These are phyloP conservation scores for Sinocyclocheilus maitianheensis DNA, from an alignment of 2,113 vertebrate genomes.

Conservation along the genomic window DNA sequence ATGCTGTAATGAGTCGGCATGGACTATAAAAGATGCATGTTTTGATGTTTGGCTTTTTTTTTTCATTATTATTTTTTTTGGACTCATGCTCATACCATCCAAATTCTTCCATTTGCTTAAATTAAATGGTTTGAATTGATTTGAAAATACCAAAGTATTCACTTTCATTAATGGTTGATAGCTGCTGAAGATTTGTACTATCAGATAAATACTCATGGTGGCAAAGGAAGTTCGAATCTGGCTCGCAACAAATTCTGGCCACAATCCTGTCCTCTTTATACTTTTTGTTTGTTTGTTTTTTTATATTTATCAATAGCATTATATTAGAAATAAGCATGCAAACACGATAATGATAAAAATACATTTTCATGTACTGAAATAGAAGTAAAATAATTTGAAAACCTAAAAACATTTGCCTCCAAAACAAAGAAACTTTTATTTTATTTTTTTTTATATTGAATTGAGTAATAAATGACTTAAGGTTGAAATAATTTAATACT, in stretches of 20 bases:
- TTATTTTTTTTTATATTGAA: not conserved
- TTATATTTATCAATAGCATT: slow-evolving; percentile 45
- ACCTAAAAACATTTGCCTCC: no score
- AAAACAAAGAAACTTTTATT: not conserved
- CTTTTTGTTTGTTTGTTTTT: no score
- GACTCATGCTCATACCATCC: not conserved
- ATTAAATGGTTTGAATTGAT: not conserved
- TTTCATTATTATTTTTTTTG: no score
- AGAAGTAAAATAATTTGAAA: no score
- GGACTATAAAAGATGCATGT: slow-evolving; percentile 46
- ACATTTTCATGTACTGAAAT: no score
- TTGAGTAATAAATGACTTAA: not conserved
- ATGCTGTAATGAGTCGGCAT: not conserved
- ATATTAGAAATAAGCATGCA: no score
- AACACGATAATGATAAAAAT: no score
- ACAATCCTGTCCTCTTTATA: not conserved
- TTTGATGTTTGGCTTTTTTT: slow-evolving; percentile 52
- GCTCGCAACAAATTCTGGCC: not conserved
- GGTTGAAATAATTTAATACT: no score
- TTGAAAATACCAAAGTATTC: no score
- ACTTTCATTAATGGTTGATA: no score
- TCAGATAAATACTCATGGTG: not conserved
- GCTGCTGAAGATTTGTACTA: not conserved
- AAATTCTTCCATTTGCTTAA: not conserved
- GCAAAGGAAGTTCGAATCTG: not conserved